Evolutionary conservation across 2,797 vertebrate genomes (phyloP).

Genomic region (Huso huso): DNA sequence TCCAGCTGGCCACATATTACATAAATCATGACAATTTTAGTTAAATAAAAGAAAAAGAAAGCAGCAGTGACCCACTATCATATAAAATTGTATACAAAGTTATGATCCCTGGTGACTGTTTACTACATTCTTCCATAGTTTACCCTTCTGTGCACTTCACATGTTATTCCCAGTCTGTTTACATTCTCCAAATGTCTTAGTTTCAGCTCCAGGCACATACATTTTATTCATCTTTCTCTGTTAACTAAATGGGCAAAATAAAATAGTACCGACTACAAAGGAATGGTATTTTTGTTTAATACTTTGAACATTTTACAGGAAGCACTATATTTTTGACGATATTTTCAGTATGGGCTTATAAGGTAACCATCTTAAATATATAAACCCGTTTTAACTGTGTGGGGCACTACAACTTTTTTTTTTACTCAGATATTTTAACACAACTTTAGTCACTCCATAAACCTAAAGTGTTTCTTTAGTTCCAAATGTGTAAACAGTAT

Average conservation of each 20-base stretch:
- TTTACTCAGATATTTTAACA: constrained; percentile 12
- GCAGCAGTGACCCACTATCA: constrained; percentile 34
- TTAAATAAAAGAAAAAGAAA: constrained; percentile 7
- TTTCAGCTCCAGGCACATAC: constrained; percentile 19
- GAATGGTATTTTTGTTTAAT: constrained; percentile 6
- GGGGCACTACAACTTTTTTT: constrained; percentile 20
- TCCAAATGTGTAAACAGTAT: constrained; percentile 10
- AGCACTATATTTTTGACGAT: no score
- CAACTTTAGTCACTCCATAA: constrained; percentile 10
- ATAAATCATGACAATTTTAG: no score
- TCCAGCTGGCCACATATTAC: no score
- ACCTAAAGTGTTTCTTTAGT: constrained; percentile 18
- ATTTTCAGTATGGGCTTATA: no score
- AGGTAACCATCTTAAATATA: no score
- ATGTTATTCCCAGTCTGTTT: no score
- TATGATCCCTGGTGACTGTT: constrained; percentile 24
- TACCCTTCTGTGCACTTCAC: no score
- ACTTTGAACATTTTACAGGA: no score
- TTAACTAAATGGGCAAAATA: constrained; percentile 19
- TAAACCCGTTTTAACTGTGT: constrained; percentile 29
- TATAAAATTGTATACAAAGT: constrained; percentile 25
- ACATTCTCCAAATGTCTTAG: constrained; percentile 20
- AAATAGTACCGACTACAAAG: constrained; percentile 10
- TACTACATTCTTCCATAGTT: constrained; percentile 34
- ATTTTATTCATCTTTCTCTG: constrained; percentile 10